Percentiles rank a stretch among this genome's conserved stretches.
phyloP scores from a whole-genome alignment of 2,888 invertebrate species.

The Drosophila borealis region DNA sequence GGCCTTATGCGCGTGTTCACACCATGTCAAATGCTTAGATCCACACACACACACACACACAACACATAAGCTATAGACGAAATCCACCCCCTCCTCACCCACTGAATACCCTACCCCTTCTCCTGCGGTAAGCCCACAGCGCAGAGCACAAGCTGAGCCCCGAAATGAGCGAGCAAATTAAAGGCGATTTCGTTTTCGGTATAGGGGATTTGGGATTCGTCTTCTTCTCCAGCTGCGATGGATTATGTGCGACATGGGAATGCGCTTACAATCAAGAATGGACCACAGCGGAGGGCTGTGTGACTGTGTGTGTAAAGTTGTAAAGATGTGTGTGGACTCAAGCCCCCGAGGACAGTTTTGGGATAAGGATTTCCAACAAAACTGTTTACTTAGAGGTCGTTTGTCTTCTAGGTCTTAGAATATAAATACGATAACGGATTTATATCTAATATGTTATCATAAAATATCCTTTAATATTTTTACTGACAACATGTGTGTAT shows the following conservation, averaged over 20 bases:
- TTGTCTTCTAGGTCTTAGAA: not conserved
- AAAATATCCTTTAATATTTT: not conserved
- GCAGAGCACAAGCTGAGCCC: constrained; percentile 20
- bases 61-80: constrained; percentile 29
- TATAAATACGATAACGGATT: not conserved
- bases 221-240: constrained; percentile 49
- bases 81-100: constrained; percentile 3
- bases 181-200: constrained; percentile 58
- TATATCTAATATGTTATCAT: not conserved
- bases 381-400: constrained; percentile 7
- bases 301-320: constrained; percentile 3
- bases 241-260: constrained; percentile 62
- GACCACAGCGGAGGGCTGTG: constrained; percentile 13
- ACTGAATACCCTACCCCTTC: constrained; percentile 2
- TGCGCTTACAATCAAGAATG: constrained; percentile 45
- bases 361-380: constrained; percentile 6
- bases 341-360: constrained; percentile 24
- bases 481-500: too few species aligned
- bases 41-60: constrained; percentile 29
- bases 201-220: constrained; percentile 56
- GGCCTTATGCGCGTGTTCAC: constrained; percentile 75
- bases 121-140: constrained; percentile 20
- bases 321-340: constrained; percentile 7
- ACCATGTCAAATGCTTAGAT: constrained; percentile 74
- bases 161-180: constrained; percentile 65